These are phyloP conservation scores for Siniperca chuatsi DNA, from an alignment of 2,113 vertebrate genomes.

Conservation along the genomic window DNA sequence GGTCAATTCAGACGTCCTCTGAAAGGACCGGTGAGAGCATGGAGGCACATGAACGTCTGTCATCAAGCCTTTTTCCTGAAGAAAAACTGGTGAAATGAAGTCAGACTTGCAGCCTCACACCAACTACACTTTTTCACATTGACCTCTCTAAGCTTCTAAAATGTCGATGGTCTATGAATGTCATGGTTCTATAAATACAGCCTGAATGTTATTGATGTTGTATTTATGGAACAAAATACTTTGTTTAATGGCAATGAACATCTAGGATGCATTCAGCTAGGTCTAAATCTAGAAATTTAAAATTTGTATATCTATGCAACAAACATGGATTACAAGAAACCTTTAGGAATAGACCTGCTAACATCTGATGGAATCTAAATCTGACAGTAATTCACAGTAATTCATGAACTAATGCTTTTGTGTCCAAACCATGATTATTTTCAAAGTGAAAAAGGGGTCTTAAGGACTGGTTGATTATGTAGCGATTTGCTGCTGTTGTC, in stretches of 20 bases:
- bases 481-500: not conserved
- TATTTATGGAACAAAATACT: constrained; percentile 16
- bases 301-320: not conserved
- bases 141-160: constrained; percentile 30
- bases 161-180: constrained; percentile 50
- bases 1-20: constrained; percentile 5
- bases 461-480: not conserved
- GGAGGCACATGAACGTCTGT: not conserved
- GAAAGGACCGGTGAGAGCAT: constrained; percentile 2
- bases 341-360: not conserved
- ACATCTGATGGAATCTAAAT: not conserved
- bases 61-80: not conserved
- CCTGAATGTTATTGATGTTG: not conserved
- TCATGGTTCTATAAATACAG: constrained; percentile 40
- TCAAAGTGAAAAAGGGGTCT: not conserved
- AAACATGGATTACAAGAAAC: not conserved
- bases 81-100: constrained; percentile 7
- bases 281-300: not conserved
- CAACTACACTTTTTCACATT: not conserved
- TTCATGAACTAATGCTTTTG: not conserved
- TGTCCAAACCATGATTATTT: not conserved
- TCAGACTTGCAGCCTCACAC: constrained; percentile 9
- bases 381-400: not conserved
- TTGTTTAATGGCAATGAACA: not conserved
- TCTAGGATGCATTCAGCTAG: not conserved